Evolutionary conservation across 2,113 vertebrate genomes (phyloP).

Genomic region (Lamprotornis superbus): DNA sequence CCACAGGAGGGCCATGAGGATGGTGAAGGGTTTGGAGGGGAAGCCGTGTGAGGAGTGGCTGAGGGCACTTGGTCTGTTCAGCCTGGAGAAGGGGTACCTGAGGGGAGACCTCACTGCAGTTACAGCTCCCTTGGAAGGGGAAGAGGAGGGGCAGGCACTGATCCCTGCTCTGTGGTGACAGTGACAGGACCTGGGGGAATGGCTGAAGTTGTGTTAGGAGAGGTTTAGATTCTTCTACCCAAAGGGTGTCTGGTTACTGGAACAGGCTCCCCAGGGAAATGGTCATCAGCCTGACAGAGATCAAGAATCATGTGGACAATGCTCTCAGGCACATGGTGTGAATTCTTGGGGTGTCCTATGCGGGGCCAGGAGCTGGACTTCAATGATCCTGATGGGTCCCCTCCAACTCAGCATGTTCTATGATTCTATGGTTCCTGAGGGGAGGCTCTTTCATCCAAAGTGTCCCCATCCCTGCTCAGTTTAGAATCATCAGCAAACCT

Average conservation of each 20-base stretch:
- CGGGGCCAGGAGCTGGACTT: neutral
- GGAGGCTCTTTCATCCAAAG: neutral
- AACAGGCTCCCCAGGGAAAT: neutral
- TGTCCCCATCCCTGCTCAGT: neutral
- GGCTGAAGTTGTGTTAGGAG: neutral
- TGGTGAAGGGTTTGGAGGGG: too few relatives aligned
- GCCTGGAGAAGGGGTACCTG: too few relatives aligned
- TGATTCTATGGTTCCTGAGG: neutral
- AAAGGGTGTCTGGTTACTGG: neutral
- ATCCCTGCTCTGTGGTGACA: neutral
- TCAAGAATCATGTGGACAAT: neutral
- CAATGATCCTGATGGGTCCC: neutral
- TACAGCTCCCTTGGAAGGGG: fast-evolving
- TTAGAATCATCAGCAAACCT: neutral
- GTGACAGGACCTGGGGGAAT: neutral
- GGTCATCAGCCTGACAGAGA: neutral
- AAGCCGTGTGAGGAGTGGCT: too few relatives aligned
- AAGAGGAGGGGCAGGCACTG: neutral
- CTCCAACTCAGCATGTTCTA: neutral
- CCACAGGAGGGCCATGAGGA: neutral
- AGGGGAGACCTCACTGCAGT: neutral
- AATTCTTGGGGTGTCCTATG: neutral
- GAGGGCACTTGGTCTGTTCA: too few relatives aligned
- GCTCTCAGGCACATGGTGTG: neutral
- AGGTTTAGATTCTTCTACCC: neutral